Percentiles rank a stretch among this genome's conserved stretches.
Conservation (phyloP, 1,140 invertebrate species). For the Bombus haemorrhoidalis region DNA sequence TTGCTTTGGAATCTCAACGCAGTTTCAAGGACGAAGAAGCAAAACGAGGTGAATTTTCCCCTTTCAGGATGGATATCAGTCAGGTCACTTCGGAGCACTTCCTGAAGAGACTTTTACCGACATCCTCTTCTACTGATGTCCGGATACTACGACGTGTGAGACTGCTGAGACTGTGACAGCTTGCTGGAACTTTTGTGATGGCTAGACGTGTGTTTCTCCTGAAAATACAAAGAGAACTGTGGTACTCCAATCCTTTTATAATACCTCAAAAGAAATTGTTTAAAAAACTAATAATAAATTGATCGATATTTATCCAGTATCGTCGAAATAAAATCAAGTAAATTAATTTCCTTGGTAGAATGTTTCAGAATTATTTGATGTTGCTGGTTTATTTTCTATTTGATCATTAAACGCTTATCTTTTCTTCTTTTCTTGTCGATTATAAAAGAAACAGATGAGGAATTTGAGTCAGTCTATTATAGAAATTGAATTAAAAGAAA, state of each 20-base stretch:
- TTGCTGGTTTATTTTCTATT: background rate
- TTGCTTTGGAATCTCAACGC: background rate
- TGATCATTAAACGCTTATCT: background rate
- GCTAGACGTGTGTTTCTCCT: constrained; percentile 75
- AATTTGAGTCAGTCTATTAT: background rate
- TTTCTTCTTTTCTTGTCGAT: background rate
- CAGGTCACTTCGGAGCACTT: constrained; percentile 8
- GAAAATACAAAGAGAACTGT: constrained; percentile 69
- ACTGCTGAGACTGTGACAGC: constrained; percentile 69
- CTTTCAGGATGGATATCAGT: constrained; percentile 7
- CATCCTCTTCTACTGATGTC: constrained; percentile 40
- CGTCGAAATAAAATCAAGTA: background rate
- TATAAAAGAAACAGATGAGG: background rate
- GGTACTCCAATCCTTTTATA: constrained; percentile 20
- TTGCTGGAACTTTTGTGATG: constrained; percentile 75
- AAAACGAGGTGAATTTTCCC: constrained; percentile 5
- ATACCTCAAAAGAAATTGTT: background rate
- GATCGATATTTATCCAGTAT: background rate
- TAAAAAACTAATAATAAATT: background rate
- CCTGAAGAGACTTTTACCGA: constrained; percentile 25
- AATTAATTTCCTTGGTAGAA: background rate
- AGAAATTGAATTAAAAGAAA: background rate
- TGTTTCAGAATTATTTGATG: background rate
- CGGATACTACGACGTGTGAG: constrained; percentile 71
- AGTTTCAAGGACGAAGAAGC: constrained; percentile 11